phyloP scores from a whole-genome alignment of 2,797 vertebrate species.

The Falco rusticolus region DNA sequence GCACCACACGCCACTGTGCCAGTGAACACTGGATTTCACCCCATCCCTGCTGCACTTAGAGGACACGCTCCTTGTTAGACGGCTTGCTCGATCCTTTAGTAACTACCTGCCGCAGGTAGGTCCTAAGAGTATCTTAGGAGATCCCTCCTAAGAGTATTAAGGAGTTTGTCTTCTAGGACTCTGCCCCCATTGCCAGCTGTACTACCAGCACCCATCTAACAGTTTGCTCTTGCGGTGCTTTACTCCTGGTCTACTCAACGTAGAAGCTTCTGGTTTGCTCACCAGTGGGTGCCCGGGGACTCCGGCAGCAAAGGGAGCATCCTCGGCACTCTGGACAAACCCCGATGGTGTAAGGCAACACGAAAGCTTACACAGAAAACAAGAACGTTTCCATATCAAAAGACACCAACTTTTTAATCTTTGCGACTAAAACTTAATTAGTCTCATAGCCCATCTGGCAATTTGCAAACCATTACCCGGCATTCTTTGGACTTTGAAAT shows the following conservation, averaged over 20 bases:
- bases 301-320: background rate
- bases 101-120: background rate
- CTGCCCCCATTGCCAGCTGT: background rate
- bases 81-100: background rate
- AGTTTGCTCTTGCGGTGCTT: background rate
- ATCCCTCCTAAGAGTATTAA: background rate
- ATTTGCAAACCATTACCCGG: conserved; percentile 10
- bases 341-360: background rate
- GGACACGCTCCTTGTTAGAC: background rate
- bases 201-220: fast-evolving
- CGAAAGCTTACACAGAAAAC: background rate
- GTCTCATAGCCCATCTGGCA: conserved; percentile 25
- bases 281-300: background rate
- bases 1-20: fast-evolving
- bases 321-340: background rate
- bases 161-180: background rate
- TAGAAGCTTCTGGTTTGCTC: background rate
- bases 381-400: background rate
- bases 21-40: background rate
- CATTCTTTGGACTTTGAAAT: background rate
- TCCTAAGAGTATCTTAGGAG: too few species aligned
- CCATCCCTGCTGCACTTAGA: background rate
- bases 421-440: conserved; percentile 48
- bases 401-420: background rate
- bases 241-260: background rate